Percentiles rank a stretch among this genome's conserved stretches.
phyloP scores from a whole-genome alignment of 2,888 invertebrate genomes.

The Cotesia congregata region DNA sequence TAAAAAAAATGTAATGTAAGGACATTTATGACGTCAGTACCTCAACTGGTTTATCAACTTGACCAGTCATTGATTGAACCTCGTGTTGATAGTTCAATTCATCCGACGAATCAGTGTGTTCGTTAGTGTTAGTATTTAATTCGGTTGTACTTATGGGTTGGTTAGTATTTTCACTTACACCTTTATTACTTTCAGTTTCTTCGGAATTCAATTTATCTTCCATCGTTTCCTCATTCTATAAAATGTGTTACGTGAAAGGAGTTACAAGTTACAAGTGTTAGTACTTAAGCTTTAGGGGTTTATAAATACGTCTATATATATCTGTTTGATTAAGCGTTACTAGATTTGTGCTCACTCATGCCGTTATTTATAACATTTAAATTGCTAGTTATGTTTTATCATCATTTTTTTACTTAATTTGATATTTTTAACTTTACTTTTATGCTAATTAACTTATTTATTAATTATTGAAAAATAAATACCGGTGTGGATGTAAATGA shows the following conservation, averaged over 20 bases:
- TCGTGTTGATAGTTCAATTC: slow-evolving; percentile 48
- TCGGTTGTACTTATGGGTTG: slow-evolving; percentile 27
- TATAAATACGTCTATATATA: background rate
- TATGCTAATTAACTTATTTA: background rate
- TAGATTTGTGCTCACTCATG: slow-evolving; percentile 7
- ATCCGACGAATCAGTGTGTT: slow-evolving; percentile 41
- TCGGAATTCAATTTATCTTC: slow-evolving; percentile 48
- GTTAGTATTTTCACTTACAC: slow-evolving; percentile 29
- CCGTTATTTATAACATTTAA: background rate
- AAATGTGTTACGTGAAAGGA: slow-evolving; percentile 50
- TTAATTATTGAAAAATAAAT: background rate
- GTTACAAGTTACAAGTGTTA: slow-evolving; percentile 20
- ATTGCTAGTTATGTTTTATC: background rate
- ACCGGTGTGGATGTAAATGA: background rate
- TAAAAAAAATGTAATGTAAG: background rate
- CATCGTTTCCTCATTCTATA: slow-evolving; percentile 55
- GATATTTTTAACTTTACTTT: background rate
- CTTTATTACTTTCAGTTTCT: slow-evolving; percentile 49
- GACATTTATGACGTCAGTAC: slow-evolving; percentile 17
- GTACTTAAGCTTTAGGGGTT: background rate
- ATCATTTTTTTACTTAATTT: background rate
- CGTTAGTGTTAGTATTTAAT: slow-evolving; percentile 42
- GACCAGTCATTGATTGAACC: slow-evolving; percentile 48
- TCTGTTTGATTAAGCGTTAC: slow-evolving; percentile 32
- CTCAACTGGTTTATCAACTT: slow-evolving; percentile 48